Conservation (phyloP, 2,888 invertebrate species). For the Thecophora atra region DNA sequence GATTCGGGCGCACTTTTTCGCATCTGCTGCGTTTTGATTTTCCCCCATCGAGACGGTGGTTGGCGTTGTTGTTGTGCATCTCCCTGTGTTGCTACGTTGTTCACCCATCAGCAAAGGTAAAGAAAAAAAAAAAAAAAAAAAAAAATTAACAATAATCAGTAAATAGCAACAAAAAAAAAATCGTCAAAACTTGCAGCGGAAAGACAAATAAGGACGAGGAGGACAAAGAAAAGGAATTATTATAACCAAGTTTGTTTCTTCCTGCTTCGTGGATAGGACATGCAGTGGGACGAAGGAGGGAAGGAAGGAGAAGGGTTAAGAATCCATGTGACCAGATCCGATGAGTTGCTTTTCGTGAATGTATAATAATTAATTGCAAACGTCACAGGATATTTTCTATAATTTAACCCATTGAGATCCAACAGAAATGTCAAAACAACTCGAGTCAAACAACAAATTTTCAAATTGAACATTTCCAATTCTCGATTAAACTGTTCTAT, state of each 20-base stretch:
- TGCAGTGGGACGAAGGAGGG: not conserved
- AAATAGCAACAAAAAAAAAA: not conserved
- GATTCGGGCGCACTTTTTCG: conserved; percentile 35
- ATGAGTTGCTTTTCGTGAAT: too few relatives aligned
- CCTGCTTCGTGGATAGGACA: not conserved
- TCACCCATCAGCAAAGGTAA: conserved; percentile 25
- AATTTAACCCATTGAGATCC: not conserved
- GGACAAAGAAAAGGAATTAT: not conserved
- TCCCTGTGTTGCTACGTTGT: conserved; percentile 22
- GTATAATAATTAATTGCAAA: not conserved
- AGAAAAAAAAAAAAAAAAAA: conserved; percentile 4
- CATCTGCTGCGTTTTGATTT: conserved; percentile 33
- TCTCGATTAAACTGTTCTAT: not conserved
- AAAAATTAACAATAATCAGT: not conserved
- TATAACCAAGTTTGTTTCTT: not conserved
- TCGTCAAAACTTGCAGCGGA: not conserved
- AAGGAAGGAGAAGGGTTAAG: not conserved
- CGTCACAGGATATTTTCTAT: not conserved
- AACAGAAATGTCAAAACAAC: not conserved
- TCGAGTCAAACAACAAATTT: not conserved
- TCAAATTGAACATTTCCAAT: not conserved
- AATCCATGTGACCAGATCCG: too few relatives aligned
- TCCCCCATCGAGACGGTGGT: conserved; percentile 26
- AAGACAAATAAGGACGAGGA: not conserved
- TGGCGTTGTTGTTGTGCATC: not conserved